phyloP scores from a whole-genome alignment of 1,140 invertebrate genomes.

The Heliconius himera region DNA sequence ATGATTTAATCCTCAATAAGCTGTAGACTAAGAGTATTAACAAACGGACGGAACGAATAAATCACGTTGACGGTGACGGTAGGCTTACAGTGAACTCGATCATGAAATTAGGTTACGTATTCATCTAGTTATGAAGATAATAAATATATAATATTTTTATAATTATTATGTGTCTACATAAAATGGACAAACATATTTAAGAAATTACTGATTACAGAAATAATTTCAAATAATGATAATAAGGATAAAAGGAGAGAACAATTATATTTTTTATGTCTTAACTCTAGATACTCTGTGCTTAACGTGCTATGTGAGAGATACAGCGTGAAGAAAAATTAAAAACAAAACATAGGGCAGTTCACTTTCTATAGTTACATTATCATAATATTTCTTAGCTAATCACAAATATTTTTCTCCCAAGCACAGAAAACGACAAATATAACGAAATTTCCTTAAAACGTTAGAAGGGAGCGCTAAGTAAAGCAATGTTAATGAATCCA shows the following conservation, averaged over 20 bases:
- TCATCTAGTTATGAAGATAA: not conserved
- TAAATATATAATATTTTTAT: not conserved
- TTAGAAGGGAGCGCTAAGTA: not conserved
- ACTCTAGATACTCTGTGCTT: too few species aligned
- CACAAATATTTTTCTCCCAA: not conserved
- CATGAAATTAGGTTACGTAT: slow-evolving; percentile 23
- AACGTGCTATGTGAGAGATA: too few species aligned
- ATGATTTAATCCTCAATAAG: slow-evolving; percentile 32
- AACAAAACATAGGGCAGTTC: too few species aligned
- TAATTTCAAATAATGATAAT: too few species aligned
- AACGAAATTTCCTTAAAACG: too few species aligned
- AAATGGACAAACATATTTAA: too few species aligned
- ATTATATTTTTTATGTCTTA: too few species aligned
- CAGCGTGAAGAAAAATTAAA: too few species aligned
- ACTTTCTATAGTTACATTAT: too few species aligned
- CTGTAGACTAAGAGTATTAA: slow-evolving; percentile 27
- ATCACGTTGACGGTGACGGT: slow-evolving; percentile 29
- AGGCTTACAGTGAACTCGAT: slow-evolving; percentile 20
- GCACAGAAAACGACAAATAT: not conserved
- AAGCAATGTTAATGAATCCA: slow-evolving; percentile 29
- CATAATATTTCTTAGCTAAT: not conserved
- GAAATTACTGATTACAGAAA: too few species aligned
- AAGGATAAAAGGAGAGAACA: too few species aligned
- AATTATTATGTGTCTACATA: too few species aligned
- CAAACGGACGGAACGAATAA: slow-evolving; percentile 29